A percentile compares a stretch with the other conserved stretches of the same genome.
Conservation (phyloP, 2,797 vertebrate species). For the Lepus oiostolus region DNA sequence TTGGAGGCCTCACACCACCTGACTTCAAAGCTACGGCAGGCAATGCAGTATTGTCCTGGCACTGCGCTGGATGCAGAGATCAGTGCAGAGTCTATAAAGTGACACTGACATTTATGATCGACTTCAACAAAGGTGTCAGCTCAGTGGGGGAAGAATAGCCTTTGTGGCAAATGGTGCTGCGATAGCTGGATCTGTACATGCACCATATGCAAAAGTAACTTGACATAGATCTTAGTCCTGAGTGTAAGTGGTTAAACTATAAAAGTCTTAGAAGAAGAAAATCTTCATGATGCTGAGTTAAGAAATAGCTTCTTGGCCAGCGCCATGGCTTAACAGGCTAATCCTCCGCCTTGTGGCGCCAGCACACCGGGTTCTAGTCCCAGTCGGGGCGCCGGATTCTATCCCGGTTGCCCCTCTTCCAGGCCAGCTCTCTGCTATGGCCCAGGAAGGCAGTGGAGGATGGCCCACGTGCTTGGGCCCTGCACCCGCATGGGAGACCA, state of each 20-base stretch:
- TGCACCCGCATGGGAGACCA: too few relatives aligned
- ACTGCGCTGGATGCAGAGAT: not conserved
- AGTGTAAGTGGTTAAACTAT: not conserved
- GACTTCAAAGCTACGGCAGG: conserved; percentile 9
- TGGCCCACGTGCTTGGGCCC: too few relatives aligned
- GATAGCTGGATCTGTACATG: not conserved
- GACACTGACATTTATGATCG: not conserved
- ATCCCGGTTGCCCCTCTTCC: too few relatives aligned
- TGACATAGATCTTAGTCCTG: not conserved
- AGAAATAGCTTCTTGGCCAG: too few relatives aligned
- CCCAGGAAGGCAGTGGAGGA: too few relatives aligned
- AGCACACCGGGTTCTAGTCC: too few relatives aligned
- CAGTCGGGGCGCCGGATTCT: too few relatives aligned
- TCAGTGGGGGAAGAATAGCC: not conserved
- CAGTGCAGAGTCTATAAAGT: not conserved
- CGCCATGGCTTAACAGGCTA: too few relatives aligned
- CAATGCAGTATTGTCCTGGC: not conserved
- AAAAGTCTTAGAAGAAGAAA: conserved; percentile 2
- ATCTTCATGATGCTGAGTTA: not conserved
- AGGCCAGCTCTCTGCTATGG: too few relatives aligned
- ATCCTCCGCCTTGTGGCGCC: too few relatives aligned
- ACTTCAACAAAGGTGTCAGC: not conserved
- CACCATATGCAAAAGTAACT: not conserved
- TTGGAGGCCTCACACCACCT: not conserved
- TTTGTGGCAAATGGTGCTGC: conserved; percentile 10